A percentile compares a stretch with the other conserved stretches of the same genome.
Evolutionary conservation across 2,797 vertebrate species (phyloP).

Genomic region (Somateria mollissima): DNA sequence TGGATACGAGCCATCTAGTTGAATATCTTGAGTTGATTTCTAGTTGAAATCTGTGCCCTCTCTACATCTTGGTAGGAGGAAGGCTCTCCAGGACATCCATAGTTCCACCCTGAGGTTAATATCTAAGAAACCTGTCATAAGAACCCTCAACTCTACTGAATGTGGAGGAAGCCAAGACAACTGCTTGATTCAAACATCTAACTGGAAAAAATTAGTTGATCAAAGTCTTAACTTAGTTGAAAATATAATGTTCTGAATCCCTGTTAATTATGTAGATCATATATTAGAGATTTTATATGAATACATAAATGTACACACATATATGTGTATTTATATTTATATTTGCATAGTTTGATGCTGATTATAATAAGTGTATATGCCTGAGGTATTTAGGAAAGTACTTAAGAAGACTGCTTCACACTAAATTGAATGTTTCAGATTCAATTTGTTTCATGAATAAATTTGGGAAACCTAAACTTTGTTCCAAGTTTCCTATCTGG

Average conservation of each 20-base stretch:
- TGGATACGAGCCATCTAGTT: not conserved
- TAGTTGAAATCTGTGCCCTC: not conserved
- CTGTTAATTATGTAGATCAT: not conserved
- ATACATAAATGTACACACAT: accelerated
- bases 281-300: not conserved
- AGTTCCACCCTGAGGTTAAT: not conserved
- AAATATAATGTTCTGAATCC: not conserved
- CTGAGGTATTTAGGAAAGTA: not conserved
- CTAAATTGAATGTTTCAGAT: not conserved
- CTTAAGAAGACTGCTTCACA: not conserved
- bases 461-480: not conserved
- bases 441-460: not conserved
- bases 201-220: not conserved
- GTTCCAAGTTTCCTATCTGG: accelerated
- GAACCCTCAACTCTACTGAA: not conserved
- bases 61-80: not conserved
- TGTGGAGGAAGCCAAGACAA: not conserved
- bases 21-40: not conserved
- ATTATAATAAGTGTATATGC: not conserved
- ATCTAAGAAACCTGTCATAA: not conserved
- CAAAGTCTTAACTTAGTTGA: not conserved
- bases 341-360: not conserved
- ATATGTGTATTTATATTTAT: not conserved
- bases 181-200: not conserved
- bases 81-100: not conserved